These are phyloP conservation scores for Pelosia muscerda DNA, from an alignment of 2,888 invertebrate genomes.

Conservation along the genomic window DNA sequence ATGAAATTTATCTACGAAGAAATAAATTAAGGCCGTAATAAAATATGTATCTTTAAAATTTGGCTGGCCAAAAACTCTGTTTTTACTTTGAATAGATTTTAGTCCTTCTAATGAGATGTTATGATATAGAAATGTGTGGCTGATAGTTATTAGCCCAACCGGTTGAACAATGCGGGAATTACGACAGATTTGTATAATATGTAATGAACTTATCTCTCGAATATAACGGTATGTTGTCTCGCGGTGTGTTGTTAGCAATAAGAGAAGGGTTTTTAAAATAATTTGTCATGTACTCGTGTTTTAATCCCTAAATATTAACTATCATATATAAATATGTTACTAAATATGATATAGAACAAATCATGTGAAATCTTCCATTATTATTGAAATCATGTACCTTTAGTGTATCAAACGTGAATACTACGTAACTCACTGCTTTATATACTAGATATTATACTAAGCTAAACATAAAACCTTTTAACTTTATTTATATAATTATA, in stretches of 20 bases:
- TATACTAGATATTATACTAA: conserved; percentile 8
- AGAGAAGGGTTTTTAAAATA: not conserved
- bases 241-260: not conserved
- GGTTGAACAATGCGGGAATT: conserved; percentile 26
- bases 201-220: not conserved
- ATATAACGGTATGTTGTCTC: not conserved
- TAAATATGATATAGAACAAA: not conserved
- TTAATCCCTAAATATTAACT: not conserved
- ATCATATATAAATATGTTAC: conserved; percentile 5
- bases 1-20: conserved; percentile 3
- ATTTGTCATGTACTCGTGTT: not conserved
- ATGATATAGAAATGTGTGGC: not conserved
- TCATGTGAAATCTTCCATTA: conserved; percentile 16
- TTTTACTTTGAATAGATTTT: conserved; percentile 5
- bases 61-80: conserved; percentile 2
- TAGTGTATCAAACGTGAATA: not conserved
- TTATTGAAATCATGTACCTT: not conserved
- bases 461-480: not conserved
- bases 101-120: not conserved
- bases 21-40: not conserved
- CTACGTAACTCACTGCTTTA: conserved; percentile 6
- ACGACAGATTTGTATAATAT: conserved; percentile 17
- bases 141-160: conserved; percentile 9
- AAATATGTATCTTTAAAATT: conserved; percentile 3
- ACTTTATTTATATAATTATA: not conserved